These are phyloP conservation scores for Oryctolagus cuniculus DNA, from an alignment of 2,113 vertebrate species.

Conservation along the genomic window DNA sequence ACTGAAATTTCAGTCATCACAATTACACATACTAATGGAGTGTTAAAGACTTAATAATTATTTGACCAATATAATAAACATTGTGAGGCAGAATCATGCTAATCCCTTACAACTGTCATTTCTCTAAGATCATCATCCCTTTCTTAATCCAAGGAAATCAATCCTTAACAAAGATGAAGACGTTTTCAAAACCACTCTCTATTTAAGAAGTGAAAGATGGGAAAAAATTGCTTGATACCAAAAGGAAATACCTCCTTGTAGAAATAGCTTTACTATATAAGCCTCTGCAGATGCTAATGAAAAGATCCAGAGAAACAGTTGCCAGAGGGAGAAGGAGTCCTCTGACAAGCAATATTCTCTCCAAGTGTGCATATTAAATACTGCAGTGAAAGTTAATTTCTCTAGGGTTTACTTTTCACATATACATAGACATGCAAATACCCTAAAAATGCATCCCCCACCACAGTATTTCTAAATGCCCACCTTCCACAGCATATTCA, in stretches of 20 bases:
- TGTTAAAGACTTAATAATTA: conserved; percentile 14
- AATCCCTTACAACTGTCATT: background rate
- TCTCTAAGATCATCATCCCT: background rate
- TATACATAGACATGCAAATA: background rate
- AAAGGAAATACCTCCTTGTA: conserved; percentile 56
- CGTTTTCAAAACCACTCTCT: background rate
- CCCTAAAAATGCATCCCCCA: background rate
- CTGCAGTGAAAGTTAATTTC: background rate
- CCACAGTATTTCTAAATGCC: background rate
- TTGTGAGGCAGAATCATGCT: background rate
- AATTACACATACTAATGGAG: background rate
- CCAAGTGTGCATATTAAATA: background rate
- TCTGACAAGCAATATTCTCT: background rate
- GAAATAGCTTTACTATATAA: conserved; percentile 3
- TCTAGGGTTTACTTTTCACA: background rate
- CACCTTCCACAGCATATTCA: background rate
- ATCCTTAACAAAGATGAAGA: conserved; percentile 47
- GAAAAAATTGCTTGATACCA: background rate
- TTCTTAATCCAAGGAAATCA: conserved; percentile 1
- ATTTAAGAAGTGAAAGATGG: conserved; percentile 26
- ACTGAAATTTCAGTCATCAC: background rate
- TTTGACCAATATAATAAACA: background rate
- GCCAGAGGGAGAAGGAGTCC: conserved; percentile 45
- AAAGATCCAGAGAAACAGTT: conserved; percentile 9
- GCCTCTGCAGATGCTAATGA: conserved; percentile 29